Evolutionary conservation across 2,888 invertebrate genomes (phyloP).

Genomic region (Chrysodeixis includens): DNA sequence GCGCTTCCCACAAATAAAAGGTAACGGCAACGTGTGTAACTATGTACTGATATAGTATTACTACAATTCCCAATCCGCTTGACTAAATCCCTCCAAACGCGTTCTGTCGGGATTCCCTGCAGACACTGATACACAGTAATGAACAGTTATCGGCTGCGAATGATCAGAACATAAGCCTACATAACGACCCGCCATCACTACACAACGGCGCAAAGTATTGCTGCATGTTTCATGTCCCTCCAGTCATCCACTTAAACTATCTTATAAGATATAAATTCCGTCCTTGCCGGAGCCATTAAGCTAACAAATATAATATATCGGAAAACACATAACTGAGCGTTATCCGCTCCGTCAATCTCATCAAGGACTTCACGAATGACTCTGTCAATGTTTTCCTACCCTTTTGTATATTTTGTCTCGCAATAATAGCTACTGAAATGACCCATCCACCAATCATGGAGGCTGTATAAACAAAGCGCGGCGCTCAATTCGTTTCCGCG

Average conservation of each 20-base stretch:
- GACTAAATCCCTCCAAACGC: conserved; percentile 20
- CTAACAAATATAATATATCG: conserved; percentile 32
- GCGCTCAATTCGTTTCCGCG: conserved; percentile 10
- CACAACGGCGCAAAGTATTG: conserved; percentile 5
- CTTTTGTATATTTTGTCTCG: conserved; percentile 37
- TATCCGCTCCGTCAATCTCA: conserved; percentile 40
- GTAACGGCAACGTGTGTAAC: not conserved
- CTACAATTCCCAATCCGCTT: conserved; percentile 17
- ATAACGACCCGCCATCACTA: conserved; percentile 13
- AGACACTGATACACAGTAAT: conserved; percentile 22
- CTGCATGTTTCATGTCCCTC: not conserved
- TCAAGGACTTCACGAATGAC: conserved; percentile 23
- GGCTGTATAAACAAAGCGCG: conserved; percentile 28
- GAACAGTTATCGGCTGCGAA: conserved; percentile 23
- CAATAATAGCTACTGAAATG: conserved; percentile 38
- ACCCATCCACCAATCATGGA: conserved; percentile 32
- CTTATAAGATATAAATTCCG: conserved; percentile 8
- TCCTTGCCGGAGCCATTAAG: conserved; percentile 27
- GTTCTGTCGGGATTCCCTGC: not conserved
- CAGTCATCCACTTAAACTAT: conserved; percentile 10
- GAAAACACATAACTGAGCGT: conserved; percentile 25
- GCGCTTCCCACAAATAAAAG: not conserved
- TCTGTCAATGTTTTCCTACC: conserved; percentile 44
- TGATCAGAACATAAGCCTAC: conserved; percentile 17
- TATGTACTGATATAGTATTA: conserved; percentile 8